Conservation (phyloP, 2,888 invertebrate genomes). For the Eristalis tenax region DNA sequence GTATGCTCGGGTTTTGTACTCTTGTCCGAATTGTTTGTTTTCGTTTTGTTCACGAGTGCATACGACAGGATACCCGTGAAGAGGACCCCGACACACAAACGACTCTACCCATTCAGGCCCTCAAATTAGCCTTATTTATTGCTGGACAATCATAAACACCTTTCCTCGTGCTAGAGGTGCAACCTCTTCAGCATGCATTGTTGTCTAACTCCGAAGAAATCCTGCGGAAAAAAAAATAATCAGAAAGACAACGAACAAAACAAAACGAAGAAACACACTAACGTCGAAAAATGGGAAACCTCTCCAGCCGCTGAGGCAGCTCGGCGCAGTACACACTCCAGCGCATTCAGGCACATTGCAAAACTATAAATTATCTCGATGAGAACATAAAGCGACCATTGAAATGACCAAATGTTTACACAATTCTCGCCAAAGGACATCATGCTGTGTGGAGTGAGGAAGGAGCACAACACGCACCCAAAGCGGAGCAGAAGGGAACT, state of each 20-base stretch:
- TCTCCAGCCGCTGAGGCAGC: slow-evolving; percentile 37
- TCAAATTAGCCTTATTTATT: slow-evolving; percentile 73
- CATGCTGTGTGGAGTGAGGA: slow-evolving; percentile 70
- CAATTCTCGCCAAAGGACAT: slow-evolving; percentile 73
- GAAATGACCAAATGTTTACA: slow-evolving; percentile 74
- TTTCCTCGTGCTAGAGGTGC: slow-evolving; percentile 65
- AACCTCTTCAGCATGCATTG: slow-evolving; percentile 65
- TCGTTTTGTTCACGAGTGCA: slow-evolving; percentile 60
- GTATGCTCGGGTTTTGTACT: slow-evolving; percentile 61
- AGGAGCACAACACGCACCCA: slow-evolving; percentile 70
- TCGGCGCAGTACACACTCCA: slow-evolving; percentile 53
- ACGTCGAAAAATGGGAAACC: neutral
- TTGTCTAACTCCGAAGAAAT: slow-evolving; percentile 41
- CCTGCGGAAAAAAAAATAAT: neutral
- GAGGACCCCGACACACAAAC: slow-evolving; percentile 17
- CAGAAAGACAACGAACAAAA: neutral
- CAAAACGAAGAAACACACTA: slow-evolving; percentile 2
- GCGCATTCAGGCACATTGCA: slow-evolving; percentile 59
- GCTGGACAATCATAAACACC: slow-evolving; percentile 73
- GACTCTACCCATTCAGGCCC: slow-evolving; percentile 47
- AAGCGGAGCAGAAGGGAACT: slow-evolving; percentile 57
- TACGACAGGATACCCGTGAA: slow-evolving; percentile 49
- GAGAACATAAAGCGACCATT: slow-evolving; percentile 73
- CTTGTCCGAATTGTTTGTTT: slow-evolving; percentile 69
- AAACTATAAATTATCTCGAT: slow-evolving; percentile 73